Evolutionary conservation across 2,797 vertebrate species (phyloP), one percentile per base, ranked within the genome.

Genomic region (Gymnoscopelus braueri): DNA sequence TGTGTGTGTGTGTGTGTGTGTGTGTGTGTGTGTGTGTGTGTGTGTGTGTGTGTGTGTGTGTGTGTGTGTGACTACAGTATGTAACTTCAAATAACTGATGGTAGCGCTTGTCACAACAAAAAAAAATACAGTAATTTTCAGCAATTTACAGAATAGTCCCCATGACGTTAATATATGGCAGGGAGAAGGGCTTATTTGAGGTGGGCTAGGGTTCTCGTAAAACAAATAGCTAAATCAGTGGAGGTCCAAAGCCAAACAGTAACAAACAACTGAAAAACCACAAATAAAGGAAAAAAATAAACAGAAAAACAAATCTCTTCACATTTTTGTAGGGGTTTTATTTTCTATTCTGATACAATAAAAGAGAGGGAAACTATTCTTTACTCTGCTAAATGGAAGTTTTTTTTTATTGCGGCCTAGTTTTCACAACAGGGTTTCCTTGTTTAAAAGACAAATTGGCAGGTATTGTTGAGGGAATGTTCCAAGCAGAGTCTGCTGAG

Each of bases 81-180:
- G 26, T 29, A 29, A 29, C 26, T 29, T 29, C 26, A 29, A 29
- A 29, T 29, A 29, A 29, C 26, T 1, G 26, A 29, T 29, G 26
- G 26, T 29, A 29, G 3, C 26, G 26, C 26, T 29, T 29, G 26
- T 29, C 26, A 29, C 26, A 29, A 29, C 2, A 29, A 4, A 29
- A 3, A 64, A 52, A 50, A 63, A 48, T 0, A 14, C 15, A 49
- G 75, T 75, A 63, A 72, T 81, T 84, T 82, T 71, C 72, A 73
- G 70, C 78, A 66, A 85, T 87, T 85, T 84, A 75, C 67, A 1
- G 15, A 77, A 67, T 72, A 74, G 71, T 77, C 74, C 65, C 57
- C 65, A 73, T 82, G 84, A 71, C 10, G 69, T 44, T 44, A 88
- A 87, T 87, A 75, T 88, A 32, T 70, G 47, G 68, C 77, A 77